Evolutionary conservation across 2,797 vertebrate genomes (phyloP), one percentile per base, ranked within the genome.

Genomic region (Sebastes minor): DNA sequence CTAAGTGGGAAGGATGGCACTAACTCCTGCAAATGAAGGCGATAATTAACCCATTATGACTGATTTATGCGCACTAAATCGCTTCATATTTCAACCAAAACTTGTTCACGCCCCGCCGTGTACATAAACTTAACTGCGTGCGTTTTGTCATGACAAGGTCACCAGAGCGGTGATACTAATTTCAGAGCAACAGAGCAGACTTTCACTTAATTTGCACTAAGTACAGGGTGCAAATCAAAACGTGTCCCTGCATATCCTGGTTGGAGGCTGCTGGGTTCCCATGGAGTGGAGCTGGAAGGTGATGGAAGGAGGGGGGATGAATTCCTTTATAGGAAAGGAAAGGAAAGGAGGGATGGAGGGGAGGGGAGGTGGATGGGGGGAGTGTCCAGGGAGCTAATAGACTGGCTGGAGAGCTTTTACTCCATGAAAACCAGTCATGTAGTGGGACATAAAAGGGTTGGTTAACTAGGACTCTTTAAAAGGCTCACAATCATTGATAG

Each of bases 171-270:
- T 52, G 30, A 28, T 52, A 10, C 65, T 70, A 60, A 68, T 74
- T 76, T 82, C 66, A 56, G 62, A 30, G 69, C 49, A 16, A 53
- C 32, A 6, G 16, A 64, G 83, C 30, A 52, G 59, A 90, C 90
- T 89, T 89, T 83, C 82, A 82, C 91, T 92, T 87, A 76, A 92
- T 92, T 92, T 88, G 82, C 86, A 71, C 76, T 65, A 76, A 86
- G 80, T 84, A 60, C 82, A 84, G 66, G 71, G 64, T 84, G 82
- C 80, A 89, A 88, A 93, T 86, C 75, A 81, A 57, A 88, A 93
- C 90, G 25, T 91, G 94, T 78, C 86, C 27, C 10, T 91, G 91
- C 95, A 89, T 73, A 94, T 92, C 91, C 90, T 78, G 64, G 80
- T 18, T 46, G 9, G 74, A 75, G 73, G 86, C 76, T 82, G 76